These are phyloP conservation scores for Tetramorium parvispinum DNA, from an alignment of 1,140 invertebrate species.

Conservation along the genomic window DNA sequence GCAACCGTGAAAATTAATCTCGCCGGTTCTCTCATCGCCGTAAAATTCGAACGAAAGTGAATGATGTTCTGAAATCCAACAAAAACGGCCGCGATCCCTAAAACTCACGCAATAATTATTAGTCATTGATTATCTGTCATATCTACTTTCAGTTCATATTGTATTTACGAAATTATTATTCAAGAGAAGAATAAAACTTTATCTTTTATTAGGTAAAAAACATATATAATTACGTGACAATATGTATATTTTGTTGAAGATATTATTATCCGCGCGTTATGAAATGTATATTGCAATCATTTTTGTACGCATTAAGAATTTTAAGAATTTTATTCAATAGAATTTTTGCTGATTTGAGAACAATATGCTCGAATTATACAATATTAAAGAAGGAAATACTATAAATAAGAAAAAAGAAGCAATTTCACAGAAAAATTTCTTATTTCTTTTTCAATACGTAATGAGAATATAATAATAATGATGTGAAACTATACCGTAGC, in stretches of 20 bases:
- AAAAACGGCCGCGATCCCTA: background rate
- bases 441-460: background rate
- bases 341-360: background rate
- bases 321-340: background rate
- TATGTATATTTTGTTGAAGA: background rate
- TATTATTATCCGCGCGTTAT: background rate
- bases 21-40: background rate
- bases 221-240: background rate
- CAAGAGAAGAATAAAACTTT: background rate
- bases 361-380: background rate
- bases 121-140: background rate
- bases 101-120: background rate
- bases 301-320: background rate
- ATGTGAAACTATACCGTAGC: background rate
- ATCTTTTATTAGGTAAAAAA: background rate
- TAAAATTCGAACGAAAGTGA: slow-evolving; percentile 24
- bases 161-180: background rate
- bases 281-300: background rate
- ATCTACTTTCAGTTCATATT: background rate
- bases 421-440: background rate
- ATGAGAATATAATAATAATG: slow-evolving; percentile 9
- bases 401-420: background rate
- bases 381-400: background rate
- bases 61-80: background rate
- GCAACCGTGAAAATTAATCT: slow-evolving; percentile 69